A percentile compares a stretch with the other conserved stretches of the same genome.
Evolutionary conservation across 2,797 vertebrate genomes (phyloP).

Genomic region (Eidolon dupreanum): DNA sequence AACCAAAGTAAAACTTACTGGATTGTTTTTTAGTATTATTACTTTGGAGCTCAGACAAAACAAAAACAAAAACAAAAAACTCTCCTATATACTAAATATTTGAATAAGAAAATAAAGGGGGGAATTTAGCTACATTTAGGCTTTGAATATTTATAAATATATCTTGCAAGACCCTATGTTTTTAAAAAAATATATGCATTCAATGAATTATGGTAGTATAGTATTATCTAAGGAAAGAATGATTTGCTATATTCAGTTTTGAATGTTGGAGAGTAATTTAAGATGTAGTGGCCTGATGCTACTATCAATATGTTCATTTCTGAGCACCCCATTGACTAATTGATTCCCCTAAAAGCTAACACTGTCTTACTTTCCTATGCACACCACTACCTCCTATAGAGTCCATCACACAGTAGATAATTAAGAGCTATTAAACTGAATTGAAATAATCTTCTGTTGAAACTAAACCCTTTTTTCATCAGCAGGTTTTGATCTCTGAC

Average conservation of each 20-base stretch:
- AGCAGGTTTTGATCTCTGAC: neutral
- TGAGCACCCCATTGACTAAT: neutral
- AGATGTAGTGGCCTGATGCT: neutral
- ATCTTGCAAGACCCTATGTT: neutral
- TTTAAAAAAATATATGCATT: neutral
- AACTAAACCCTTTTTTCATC: neutral
- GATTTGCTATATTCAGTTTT: neutral
- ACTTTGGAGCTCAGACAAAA: slow-evolving; percentile 28
- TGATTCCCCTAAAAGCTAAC: neutral
- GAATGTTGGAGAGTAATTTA: neutral
- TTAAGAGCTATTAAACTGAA: neutral
- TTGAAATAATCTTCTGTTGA: neutral
- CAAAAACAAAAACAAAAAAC: neutral
- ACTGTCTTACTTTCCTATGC: neutral
- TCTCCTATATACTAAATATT: neutral
- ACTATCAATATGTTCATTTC: neutral
- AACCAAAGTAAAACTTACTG: neutral
- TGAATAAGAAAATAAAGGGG: neutral
- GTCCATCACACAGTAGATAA: neutral
- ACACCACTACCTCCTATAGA: neutral
- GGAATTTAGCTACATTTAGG: neutral
- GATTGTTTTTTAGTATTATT: neutral
- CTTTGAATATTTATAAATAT: neutral
- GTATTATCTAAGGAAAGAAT: slow-evolving; percentile 29
- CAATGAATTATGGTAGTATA: neutral